Evolutionary conservation across 2,888 invertebrate genomes (phyloP).

Genomic region (Cyrtodaria siliqua): DNA sequence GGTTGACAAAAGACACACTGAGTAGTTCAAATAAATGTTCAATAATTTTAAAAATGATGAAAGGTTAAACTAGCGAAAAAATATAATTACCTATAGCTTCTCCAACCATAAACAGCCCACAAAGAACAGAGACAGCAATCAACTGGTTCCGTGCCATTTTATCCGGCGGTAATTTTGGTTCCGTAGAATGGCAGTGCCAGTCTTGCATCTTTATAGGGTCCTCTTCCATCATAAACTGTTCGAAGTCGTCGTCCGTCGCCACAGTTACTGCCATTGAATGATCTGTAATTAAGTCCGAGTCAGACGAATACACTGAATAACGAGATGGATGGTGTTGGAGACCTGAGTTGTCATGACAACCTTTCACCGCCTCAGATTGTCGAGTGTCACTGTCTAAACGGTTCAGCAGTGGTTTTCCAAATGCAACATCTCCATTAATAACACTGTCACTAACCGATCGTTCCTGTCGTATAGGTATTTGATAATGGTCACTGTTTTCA

Average conservation of each 20-base stretch:
- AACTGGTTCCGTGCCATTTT: constrained; percentile 81
- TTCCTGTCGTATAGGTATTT: constrained; percentile 3
- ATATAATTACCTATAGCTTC: constrained; percentile 82
- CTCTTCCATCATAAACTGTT: constrained; percentile 11
- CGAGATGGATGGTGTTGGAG: constrained; percentile 15
- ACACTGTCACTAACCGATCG: constrained; percentile 26
- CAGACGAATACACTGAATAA: constrained; percentile 38
- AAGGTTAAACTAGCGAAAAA: too few relatives aligned
- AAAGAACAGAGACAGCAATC: constrained; percentile 79
- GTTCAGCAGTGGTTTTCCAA: background rate
- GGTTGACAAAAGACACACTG: too few relatives aligned
- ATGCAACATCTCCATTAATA: background rate
- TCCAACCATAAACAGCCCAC: constrained; percentile 84
- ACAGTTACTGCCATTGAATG: constrained; percentile 17
- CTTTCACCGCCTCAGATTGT: background rate
- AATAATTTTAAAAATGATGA: background rate
- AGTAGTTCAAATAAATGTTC: too few relatives aligned
- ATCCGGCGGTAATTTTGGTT: constrained; percentile 59
- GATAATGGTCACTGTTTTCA: background rate
- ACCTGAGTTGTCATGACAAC: background rate
- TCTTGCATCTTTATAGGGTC: constrained; percentile 6
- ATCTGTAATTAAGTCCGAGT: constrained; percentile 49
- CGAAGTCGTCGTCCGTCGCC: constrained; percentile 9
- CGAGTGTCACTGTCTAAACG: too few relatives aligned
- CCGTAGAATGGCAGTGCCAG: constrained; percentile 67